These are phyloP conservation scores for Diorhabda carinulata DNA, from an alignment of 1,140 invertebrate genomes.

Conservation along the genomic window DNA sequence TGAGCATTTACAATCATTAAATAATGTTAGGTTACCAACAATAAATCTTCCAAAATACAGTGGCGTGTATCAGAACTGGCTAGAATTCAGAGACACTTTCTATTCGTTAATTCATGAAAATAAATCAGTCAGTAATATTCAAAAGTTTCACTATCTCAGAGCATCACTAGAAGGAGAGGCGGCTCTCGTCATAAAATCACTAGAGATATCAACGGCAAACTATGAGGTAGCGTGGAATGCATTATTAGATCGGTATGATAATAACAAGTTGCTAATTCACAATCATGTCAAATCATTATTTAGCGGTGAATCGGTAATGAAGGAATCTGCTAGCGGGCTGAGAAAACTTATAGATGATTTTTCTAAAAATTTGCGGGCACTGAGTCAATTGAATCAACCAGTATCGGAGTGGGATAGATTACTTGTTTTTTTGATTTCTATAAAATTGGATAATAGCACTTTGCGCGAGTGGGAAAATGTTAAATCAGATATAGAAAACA, in stretches of 20 bases:
- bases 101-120: slow-evolving; percentile 18
- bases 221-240: slow-evolving; percentile 21
- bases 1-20: slow-evolving; percentile 3
- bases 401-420: too few relatives aligned
- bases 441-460: too few relatives aligned
- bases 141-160: slow-evolving; percentile 23
- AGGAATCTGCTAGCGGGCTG: slow-evolving; percentile 24
- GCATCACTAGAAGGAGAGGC: slow-evolving; percentile 21
- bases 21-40: slow-evolving; percentile 11
- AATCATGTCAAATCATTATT: slow-evolving; percentile 20
- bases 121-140: slow-evolving; percentile 2
- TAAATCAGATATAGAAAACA: too few relatives aligned
- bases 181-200: slow-evolving; percentile 9
- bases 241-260: slow-evolving; percentile 24
- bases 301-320: slow-evolving; percentile 8
- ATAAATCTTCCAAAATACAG: slow-evolving; percentile 16
- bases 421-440: too few relatives aligned
- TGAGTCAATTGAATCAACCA: slow-evolving; percentile 25
- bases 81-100: slow-evolving; percentile 18
- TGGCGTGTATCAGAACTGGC: slow-evolving; percentile 11
- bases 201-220: slow-evolving; percentile 23
- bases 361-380: slow-evolving; percentile 26
- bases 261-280: slow-evolving; percentile 19
- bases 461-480: too few relatives aligned
- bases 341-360: slow-evolving; percentile 29